Percentiles rank a stretch among this genome's conserved stretches.
phyloP scores from a whole-genome alignment of 2,113 vertebrate species.

The Pluvianellus socialis region DNA sequence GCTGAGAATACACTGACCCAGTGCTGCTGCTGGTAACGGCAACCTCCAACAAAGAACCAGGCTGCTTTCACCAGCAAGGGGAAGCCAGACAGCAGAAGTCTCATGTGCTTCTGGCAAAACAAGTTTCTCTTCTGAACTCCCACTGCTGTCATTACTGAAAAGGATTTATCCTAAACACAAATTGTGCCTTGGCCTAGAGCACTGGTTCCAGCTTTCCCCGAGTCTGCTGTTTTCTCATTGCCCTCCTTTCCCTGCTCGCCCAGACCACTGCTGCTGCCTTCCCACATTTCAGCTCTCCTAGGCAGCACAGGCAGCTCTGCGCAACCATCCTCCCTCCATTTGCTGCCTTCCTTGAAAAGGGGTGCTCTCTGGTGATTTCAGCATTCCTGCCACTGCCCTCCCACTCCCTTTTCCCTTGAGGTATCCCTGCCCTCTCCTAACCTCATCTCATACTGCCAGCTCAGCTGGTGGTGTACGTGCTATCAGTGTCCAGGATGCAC shows the following conservation, averaged over 20 bases:
- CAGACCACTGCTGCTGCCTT: background rate
- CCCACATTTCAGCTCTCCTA: background rate
- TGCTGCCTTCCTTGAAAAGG: background rate
- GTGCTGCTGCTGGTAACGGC: background rate
- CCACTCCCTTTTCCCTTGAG: background rate
- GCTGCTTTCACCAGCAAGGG: background rate
- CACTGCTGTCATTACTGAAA: background rate
- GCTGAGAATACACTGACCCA: background rate
- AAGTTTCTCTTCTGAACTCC: background rate
- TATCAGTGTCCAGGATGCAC: background rate
- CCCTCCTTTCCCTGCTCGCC: background rate
- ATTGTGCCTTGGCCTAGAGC: background rate
- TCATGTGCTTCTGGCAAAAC: background rate
- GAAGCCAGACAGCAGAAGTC: background rate
- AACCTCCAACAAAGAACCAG: background rate
- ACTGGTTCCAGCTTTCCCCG: background rate
- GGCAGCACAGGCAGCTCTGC: background rate
- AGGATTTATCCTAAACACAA: background rate
- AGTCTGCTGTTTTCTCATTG: background rate
- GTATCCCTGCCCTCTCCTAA: background rate
- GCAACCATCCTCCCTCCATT: background rate
- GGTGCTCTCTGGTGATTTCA: background rate
- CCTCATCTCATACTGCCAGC: background rate
- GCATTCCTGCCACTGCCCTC: background rate
- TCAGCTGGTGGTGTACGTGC: background rate